phyloP scores from a whole-genome alignment of 2,113 vertebrate genomes.

The Urocynchramus pylzowi region DNA sequence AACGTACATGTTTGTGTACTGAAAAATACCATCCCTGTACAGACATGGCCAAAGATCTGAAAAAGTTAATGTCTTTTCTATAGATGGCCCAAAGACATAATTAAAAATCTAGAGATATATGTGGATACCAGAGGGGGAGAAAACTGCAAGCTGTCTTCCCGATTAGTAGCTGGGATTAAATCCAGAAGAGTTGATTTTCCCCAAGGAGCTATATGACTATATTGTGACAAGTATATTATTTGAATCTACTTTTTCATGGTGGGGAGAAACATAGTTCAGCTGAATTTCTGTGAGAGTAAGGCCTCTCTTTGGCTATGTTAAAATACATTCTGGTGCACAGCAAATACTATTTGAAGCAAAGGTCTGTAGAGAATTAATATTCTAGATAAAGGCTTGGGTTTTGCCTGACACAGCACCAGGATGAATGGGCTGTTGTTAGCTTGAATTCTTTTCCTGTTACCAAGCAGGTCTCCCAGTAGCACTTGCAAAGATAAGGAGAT shows the following conservation, averaged over 20 bases:
- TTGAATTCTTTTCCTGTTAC: constrained; percentile 33
- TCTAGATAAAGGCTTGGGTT: neutral
- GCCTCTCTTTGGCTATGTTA: neutral
- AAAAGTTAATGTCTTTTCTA: neutral
- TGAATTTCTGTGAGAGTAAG: neutral
- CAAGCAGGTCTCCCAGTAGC: constrained; percentile 19
- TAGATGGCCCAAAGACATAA: neutral
- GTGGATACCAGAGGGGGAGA: neutral
- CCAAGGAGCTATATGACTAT: neutral
- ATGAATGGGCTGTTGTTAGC: constrained; percentile 39
- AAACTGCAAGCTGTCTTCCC: neutral
- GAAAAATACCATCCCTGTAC: neutral
- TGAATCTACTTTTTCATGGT: neutral
- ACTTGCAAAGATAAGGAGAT: constrained; percentile 48
- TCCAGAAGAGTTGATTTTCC: neutral
- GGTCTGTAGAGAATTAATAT: neutral
- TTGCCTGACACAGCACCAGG: neutral
- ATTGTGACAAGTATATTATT: neutral
- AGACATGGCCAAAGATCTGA: neutral
- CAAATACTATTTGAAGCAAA: neutral
- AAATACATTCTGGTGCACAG: neutral
- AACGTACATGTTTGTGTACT: neutral
- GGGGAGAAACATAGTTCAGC: neutral
- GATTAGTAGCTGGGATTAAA: neutral
- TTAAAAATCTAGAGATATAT: neutral